Conservation (phyloP, 2,797 vertebrate species). For the Uromys caudimaculatus region DNA sequence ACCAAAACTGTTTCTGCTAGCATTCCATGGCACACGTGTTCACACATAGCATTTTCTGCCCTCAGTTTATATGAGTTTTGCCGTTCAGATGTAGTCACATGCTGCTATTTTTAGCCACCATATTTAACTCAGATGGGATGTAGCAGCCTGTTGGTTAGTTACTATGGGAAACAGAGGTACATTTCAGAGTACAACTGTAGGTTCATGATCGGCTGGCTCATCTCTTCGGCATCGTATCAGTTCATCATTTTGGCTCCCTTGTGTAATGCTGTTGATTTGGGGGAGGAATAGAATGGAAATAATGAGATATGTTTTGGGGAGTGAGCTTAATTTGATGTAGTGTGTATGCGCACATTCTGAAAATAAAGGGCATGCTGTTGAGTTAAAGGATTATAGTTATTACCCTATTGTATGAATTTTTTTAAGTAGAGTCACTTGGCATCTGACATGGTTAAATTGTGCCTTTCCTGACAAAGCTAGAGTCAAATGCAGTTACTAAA, state of each 20-base stretch:
- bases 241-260: conserved; percentile 20
- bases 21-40: background rate
- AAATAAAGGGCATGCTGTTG: background rate
- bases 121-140: conserved; percentile 36
- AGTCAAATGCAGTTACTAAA: background rate
- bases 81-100: background rate
- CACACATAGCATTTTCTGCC: background rate
- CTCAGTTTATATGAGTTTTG: background rate
- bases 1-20: background rate
- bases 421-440: background rate
- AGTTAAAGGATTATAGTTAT: conserved; percentile 24
- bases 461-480: background rate
- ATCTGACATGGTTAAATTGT: background rate
- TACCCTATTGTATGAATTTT: background rate
- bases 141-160: background rate
- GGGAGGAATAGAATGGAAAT: background rate
- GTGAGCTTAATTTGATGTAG: background rate
- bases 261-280: background rate
- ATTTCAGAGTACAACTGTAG: background rate
- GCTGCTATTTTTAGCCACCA: background rate
- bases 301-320: background rate
- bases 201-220: background rate
- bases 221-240: background rate
- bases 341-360: background rate
- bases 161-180: background rate